phyloP scores from a whole-genome alignment of 2,797 vertebrate species.

The Sardinella longiceps region DNA sequence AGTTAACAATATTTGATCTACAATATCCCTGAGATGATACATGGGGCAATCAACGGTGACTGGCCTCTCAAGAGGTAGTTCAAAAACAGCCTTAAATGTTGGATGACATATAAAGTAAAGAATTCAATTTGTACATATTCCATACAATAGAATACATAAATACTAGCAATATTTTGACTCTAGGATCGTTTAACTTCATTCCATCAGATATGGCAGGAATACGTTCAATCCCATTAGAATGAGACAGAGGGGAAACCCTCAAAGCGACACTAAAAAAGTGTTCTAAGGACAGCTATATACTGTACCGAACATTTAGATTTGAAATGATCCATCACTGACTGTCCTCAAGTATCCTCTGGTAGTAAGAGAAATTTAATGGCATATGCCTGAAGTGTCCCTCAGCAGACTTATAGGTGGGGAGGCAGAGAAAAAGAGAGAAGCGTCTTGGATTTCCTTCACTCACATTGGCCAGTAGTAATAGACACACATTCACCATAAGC shows the following conservation, averaged over 20 bases:
- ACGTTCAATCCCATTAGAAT: not conserved
- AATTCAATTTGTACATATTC: not conserved
- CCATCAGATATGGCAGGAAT: not conserved
- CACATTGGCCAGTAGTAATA: constrained; percentile 49
- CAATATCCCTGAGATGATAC: not conserved
- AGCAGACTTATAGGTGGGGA: not conserved
- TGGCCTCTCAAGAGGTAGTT: not conserved
- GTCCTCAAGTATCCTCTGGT: not conserved
- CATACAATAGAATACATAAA: not conserved
- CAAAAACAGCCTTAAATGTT: not conserved
- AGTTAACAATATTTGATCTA: not conserved
- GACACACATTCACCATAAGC: constrained; percentile 56
- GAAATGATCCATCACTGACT: not conserved
- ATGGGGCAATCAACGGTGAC: not conserved
- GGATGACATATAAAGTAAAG: not conserved
- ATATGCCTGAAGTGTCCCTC: not conserved
- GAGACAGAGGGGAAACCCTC: not conserved
- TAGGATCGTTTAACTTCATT: not conserved
- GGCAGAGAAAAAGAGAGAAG: constrained; percentile 37
- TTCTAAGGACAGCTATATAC: not conserved
- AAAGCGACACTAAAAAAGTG: not conserved
- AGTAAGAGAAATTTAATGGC: not conserved
- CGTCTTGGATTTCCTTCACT: not conserved
- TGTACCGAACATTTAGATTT: not conserved
- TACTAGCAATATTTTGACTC: not conserved